These are phyloP conservation scores for Lasioglossum zephyrum DNA, from an alignment of 2,888 invertebrate species.

Conservation along the genomic window DNA sequence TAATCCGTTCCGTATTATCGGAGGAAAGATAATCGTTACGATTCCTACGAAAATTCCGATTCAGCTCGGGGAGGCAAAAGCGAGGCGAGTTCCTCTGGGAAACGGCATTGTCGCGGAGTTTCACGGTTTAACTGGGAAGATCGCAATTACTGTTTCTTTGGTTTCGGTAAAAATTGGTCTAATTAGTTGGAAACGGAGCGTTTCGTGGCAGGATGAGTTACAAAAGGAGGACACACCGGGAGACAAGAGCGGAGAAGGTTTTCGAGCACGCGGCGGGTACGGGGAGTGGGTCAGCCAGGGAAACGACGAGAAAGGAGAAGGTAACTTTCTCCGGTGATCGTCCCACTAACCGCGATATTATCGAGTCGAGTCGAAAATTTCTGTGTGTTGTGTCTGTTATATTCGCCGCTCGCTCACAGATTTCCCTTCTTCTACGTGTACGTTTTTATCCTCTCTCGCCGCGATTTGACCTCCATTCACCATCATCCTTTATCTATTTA, in stretches of 20 bases:
- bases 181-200: slow-evolving; percentile 45
- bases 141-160: slow-evolving; percentile 4
- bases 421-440: slow-evolving; percentile 54
- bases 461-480: slow-evolving; percentile 64
- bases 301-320: slow-evolving; percentile 67
- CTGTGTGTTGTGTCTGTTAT: slow-evolving; percentile 68
- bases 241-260: slow-evolving; percentile 40
- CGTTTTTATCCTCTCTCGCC: slow-evolving; percentile 55
- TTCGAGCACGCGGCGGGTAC: slow-evolving; percentile 31
- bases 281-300: slow-evolving; percentile 47
- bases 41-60: not conserved
- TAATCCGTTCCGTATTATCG: not conserved
- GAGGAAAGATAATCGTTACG: not conserved
- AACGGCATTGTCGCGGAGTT: slow-evolving; percentile 3
- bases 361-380: slow-evolving; percentile 78
- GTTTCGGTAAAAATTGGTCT: slow-evolving; percentile 8
- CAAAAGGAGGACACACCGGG: slow-evolving; percentile 67
- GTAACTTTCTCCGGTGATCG: slow-evolving; percentile 83
- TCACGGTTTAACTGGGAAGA: not conserved
- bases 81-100: not conserved
- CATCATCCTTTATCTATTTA: slow-evolving; percentile 55
- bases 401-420: slow-evolving; percentile 34
- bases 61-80: not conserved
- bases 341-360: slow-evolving; percentile 83
- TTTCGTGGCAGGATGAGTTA: slow-evolving; percentile 36